Conservation (phyloP, 1,140 invertebrate species). For the Drosophila sucinea region DNA sequence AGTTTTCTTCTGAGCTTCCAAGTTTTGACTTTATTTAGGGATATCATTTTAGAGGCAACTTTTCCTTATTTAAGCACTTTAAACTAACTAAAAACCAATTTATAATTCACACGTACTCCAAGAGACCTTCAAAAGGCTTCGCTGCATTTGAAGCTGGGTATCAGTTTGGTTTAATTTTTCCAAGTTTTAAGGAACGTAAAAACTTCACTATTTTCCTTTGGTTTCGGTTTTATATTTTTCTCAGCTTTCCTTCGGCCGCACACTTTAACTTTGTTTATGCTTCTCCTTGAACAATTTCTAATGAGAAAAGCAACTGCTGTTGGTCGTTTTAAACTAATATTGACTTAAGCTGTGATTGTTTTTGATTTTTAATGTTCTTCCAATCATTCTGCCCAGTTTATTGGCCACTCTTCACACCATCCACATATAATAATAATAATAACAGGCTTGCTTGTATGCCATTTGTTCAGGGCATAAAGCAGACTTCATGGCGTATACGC, state of each 20-base stretch:
- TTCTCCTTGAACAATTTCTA: constrained; percentile 10
- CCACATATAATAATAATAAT: neutral
- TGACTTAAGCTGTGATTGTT: neutral
- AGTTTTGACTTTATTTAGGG: no score
- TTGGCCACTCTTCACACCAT: neutral
- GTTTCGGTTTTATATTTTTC: neutral
- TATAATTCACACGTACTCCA: no score
- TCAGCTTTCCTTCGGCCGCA: neutral
- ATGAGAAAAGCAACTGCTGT: constrained; percentile 26
- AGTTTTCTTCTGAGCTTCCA: neutral
- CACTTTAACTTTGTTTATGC: constrained; percentile 32
- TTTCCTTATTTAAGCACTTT: no score
- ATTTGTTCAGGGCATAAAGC: constrained; percentile 39
- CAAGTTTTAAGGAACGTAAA: constrained; percentile 7
- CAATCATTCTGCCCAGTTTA: neutral
- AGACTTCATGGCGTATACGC: constrained; percentile 63
- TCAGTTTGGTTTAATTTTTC: neutral
- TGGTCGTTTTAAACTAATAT: neutral
- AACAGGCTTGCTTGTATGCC: constrained; percentile 20
- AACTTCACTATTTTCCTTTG: neutral
- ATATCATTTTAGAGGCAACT: no score
- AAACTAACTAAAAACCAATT: no score
- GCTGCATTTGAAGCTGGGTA: neutral
- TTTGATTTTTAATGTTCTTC: neutral
- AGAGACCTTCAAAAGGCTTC: no score